A percentile compares a stretch with the other conserved stretches of the same genome.
Conservation (phyloP, 2,113 vertebrate species). For the Scolopax mira region DNA sequence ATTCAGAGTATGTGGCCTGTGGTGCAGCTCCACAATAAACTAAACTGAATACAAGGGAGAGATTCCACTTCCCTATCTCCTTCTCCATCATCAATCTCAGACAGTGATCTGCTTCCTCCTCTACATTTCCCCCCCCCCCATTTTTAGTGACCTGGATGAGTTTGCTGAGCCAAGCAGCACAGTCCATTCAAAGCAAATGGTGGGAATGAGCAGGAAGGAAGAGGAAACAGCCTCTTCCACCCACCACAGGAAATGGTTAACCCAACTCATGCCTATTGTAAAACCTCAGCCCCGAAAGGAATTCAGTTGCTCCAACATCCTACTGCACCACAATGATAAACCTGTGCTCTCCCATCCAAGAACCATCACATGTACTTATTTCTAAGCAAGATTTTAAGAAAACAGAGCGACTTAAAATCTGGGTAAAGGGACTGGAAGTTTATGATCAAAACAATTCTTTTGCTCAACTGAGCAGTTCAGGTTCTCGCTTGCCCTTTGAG, state of each 20-base stretch:
- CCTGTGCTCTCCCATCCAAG: background rate
- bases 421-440: background rate
- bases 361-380: background rate
- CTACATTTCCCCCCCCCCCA: background rate
- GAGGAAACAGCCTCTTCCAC: slow-evolving; percentile 23
- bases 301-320: background rate
- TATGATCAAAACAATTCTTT: background rate
- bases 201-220: slow-evolving; percentile 2
- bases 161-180: background rate
- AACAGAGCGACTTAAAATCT: background rate
- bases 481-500: background rate
- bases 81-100: background rate
- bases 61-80: background rate
- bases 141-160: background rate
- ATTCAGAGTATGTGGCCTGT: background rate
- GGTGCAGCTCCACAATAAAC: background rate
- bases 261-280: slow-evolving; percentile 12
- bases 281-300: slow-evolving; percentile 11
- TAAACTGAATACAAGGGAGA: background rate
- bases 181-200: background rate
- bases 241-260: slow-evolving; percentile 15
- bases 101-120: background rate
- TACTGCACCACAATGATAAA: background rate
- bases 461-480: background rate
- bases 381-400: background rate